Evolutionary conservation across 1,140 invertebrate genomes (phyloP).

Genomic region (Forficula auricularia): DNA sequence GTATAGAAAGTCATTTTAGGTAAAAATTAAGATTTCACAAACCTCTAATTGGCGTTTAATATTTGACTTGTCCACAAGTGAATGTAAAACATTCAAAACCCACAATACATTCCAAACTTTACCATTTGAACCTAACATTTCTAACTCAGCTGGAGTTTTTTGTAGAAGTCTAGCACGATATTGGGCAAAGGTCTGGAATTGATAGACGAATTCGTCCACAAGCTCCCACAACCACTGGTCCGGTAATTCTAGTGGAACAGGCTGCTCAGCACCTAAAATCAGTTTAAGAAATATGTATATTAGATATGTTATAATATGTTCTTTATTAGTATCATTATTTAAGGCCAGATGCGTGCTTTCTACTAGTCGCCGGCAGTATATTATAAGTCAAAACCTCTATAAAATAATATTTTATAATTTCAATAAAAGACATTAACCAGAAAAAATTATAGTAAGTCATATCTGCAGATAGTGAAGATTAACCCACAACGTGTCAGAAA

Average conservation of each 20-base stretch:
- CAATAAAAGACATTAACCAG: no score
- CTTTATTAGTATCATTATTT: conserved; percentile 6
- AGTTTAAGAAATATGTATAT: conserved; percentile 8
- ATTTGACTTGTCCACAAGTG: conserved; percentile 93
- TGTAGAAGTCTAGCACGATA: conserved; percentile 76
- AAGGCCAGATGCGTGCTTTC: no score
- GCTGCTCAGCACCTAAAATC: conserved; percentile 56
- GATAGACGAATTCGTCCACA: conserved; percentile 90
- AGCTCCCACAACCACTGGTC: conserved; percentile 99
- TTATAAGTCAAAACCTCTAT: no score
- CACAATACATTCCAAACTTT: conserved; percentile 98
- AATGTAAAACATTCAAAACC: conserved; percentile 94
- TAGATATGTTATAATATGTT: conserved; percentile 3
- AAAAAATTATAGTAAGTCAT: no score
- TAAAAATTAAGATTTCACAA: neutral
- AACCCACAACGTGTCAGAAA: no score
- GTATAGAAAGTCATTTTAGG: neutral
- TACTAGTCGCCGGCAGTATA: no score
- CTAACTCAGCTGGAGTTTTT: conserved; percentile 67
- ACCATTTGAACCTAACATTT: conserved; percentile 52
- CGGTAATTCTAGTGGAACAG: conserved; percentile 81
- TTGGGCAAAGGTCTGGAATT: conserved; percentile 91
- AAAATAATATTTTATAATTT: no score
- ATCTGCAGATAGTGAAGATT: no score
- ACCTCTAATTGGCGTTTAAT: conserved; percentile 95